Evolutionary conservation across 1,140 invertebrate genomes (phyloP).

Genomic region (Whitmania pigra): DNA sequence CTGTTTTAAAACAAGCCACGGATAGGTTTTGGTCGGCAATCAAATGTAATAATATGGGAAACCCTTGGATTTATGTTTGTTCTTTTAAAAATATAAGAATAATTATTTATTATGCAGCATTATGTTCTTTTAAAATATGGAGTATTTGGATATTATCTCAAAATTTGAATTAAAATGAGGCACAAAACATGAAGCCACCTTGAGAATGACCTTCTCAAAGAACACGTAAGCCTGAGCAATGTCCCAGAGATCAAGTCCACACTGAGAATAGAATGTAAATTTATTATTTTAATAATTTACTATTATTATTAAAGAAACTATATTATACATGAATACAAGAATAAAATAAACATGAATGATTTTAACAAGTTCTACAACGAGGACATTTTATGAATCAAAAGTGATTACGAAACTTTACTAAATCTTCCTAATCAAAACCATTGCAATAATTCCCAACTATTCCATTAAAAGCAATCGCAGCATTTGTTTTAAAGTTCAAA

Average conservation of each 20-base stretch:
- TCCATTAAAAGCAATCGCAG: background rate
- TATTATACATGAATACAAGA: background rate
- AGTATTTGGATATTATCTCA: background rate
- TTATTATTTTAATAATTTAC: conserved; percentile 17
- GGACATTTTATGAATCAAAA: background rate
- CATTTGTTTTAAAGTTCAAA: background rate
- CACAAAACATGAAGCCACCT: conserved; percentile 41
- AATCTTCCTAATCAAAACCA: background rate
- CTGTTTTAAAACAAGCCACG: conserved; percentile 28
- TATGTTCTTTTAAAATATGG: background rate
- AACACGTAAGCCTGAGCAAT: conserved; percentile 92
- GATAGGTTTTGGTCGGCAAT: background rate
- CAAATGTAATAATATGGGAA: background rate
- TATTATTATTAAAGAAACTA: conserved; percentile 11
- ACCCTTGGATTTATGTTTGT: background rate
- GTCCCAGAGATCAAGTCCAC: conserved; percentile 70
- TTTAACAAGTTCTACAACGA: background rate
- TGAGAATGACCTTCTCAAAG: conserved; percentile 87
- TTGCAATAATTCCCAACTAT: background rate
- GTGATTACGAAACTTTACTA: background rate
- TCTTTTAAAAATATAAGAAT: background rate
- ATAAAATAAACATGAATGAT: background rate
- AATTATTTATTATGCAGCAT: background rate
- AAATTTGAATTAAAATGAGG: background rate
- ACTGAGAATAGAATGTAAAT: conserved; percentile 38